Evolutionary conservation across 2,113 vertebrate species (phyloP), one percentile per base, ranked within the genome.

Genomic region (Pungitius pungitius): DNA sequence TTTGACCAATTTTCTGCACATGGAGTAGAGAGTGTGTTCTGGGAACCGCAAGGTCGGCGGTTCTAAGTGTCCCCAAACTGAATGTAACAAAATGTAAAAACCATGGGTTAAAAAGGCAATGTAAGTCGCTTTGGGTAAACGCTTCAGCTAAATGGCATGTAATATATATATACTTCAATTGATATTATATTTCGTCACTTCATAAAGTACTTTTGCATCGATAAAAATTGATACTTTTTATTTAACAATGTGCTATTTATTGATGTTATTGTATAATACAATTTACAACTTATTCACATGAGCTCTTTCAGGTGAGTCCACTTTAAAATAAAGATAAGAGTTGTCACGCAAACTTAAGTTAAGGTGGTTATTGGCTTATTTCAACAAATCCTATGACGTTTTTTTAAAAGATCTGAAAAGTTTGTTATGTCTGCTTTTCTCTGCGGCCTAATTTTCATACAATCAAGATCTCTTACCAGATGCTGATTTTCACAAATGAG

Each of bases 351-450:
- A 9, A 30, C 26, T 62, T 14, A 54, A 17, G 9, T 37, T 15
- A 49, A 45, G 27, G 33, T 56, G 2, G 47, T 68, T 80, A 6
- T 15, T 40, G 2, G 22, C 18, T 64, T 3, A 12, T 66, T 55
- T 39, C 24, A 51, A 54, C 22, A 47, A 3, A 22, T 52, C 4
- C 8, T 39, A 12, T 18, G 1, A 6, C 8, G 40, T 49, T 33
- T 64, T 69, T 43, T n/a, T 45, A 17, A 67, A 67, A 55, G 7
- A 61, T 55, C 12, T 30, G 9, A 60, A 80, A 75, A 30, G 42
- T 42, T 35, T 42, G 30, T 58, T 30, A 30, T 30, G 30, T 5
- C 30, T 30, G 30, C 30, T 30, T 5, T 30, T 5, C 33, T 6
- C 6, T 45, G 15, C 5, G 40, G 8, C 35, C 7, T 1, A 13